Evolutionary conservation across 2,888 invertebrate genomes (phyloP), one percentile per base, ranked within the genome.

Genomic region (Nemapogon koenigi): DNA sequence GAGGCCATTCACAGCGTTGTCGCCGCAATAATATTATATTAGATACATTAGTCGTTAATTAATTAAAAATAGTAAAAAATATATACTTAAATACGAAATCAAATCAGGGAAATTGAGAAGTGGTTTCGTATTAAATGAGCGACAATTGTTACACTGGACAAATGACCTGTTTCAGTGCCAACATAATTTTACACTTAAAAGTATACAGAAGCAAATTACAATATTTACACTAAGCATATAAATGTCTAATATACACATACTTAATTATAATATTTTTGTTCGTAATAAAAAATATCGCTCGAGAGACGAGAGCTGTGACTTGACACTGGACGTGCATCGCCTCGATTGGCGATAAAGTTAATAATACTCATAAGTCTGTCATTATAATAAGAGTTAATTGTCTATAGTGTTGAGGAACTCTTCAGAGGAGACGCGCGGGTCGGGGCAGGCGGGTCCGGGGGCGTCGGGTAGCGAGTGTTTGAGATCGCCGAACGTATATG

Each of bases 111-210:
- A n/a, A 8, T 28, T 11, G 11, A 4, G 29, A 6, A 14, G 15
- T 30, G 14, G 16, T 15, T 7, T n/a, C 31, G 15, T 16, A 14
- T 25, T 22, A 25, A 19, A 27, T 37, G 31, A 33, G 37, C 19
- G 37, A 37, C 11, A 35, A 37, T 33, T 3, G 14, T 15, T 13
- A 6, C 22, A 65, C 72, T 69, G 53, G 54, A 60, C 64, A 63
- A n/a, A 78, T 76, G 72, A 65, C 59, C 70, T 63, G 76, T 78
- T 78, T 71, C 75, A 78, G 73, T 75, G 76, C 60, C 65, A 59
- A 59, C 49, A 51, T 63, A 64, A 70, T 46, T 56, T 69, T 67
- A 64, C 59, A 61, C 63, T 65, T 68, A 59, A 33, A 19, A 19
- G n/a, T 33, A 33, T n/a, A 33, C 19, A 19, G 18, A 76, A 76